Conservation (phyloP, 2,797 vertebrate genomes). For the Antennarius maculatus region DNA sequence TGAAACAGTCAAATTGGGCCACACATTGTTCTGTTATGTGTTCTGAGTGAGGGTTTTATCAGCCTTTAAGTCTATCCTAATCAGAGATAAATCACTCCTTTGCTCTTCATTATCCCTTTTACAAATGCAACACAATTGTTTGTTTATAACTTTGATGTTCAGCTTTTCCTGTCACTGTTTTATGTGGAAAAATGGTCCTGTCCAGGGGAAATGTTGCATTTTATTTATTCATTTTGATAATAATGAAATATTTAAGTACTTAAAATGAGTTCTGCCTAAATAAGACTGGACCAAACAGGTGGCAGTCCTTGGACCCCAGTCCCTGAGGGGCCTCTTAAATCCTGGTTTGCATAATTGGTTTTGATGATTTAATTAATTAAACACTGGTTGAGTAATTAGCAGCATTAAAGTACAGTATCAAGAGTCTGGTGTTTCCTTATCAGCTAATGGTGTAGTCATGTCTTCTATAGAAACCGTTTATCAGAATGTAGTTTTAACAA, state of each 20-base stretch:
- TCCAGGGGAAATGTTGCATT: neutral
- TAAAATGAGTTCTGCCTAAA: neutral
- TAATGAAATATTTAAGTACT: neutral
- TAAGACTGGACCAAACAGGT: neutral
- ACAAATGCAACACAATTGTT: constrained; percentile 15
- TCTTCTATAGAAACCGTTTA: too few species aligned
- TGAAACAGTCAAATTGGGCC: constrained; percentile 9
- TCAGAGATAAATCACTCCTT: constrained; percentile 39
- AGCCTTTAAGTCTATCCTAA: constrained; percentile 12
- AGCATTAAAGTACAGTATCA: neutral
- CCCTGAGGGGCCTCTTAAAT: neutral
- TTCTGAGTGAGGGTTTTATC: constrained; percentile 15
- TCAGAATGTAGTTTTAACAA: neutral
- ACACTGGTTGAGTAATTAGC: neutral
- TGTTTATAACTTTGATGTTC: constrained; percentile 19
- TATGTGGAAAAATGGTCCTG: neutral
- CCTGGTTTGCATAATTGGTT: neutral
- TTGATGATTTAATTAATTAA: neutral
- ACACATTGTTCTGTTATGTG: neutral
- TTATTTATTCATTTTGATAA: neutral
- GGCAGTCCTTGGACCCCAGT: neutral
- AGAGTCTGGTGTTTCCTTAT: neutral
- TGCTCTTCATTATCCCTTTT: neutral
- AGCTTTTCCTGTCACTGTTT: neutral
- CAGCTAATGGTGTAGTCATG: neutral